Evolutionary conservation across 2,113 vertebrate species (phyloP), one percentile per base, ranked within the genome.

Genomic region (Phoenicopterus ruber): DNA sequence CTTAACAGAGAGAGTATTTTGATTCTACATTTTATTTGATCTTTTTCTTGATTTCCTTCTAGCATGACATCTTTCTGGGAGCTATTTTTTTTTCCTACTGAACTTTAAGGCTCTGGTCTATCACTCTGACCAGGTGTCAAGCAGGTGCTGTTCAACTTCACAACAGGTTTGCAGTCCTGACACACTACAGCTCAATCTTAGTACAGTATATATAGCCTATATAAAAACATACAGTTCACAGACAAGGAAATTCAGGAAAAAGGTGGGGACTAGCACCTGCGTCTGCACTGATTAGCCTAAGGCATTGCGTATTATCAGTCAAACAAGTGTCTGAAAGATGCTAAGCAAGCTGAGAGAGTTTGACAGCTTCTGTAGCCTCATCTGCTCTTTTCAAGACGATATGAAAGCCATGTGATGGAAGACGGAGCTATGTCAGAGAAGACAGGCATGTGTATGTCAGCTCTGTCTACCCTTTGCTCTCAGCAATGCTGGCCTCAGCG

Each of bases 251-350:
- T 62, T 26, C 36, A 16, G 46, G 69, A 25, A 17, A 16, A 81
- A 89, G 90, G 86, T 77, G 84, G 72, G 80, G 77, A 52, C 31
- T 42, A 91, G 67, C 95, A 91, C 83, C 92, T 93, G 83, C 4
- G 14, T 90, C 90, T 96, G 55, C 49, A 54, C 13, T 78, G 63
- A 49, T 81, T 61, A 84, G 87, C 95, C 81, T 17, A 13, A 74
- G 91, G 94, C 94, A 32, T 1, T 50, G 47, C 0, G 3, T 32
- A 10, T n/a, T 38, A 42, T 38, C 61, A 66, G 78, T 12, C 38
- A 62, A 47, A 55, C 47, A 71, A 91, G 44, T 20, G 38, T 85
- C 88, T 88, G 72, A 52, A 78, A 69, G 44, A 42, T 49, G 42
- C 54, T 83, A 38, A 79, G 55, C 18, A 52, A 93, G 66, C 59